These are phyloP conservation scores for Danio aesculapii DNA, from an alignment of 2,797 vertebrate species.

Conservation along the genomic window DNA sequence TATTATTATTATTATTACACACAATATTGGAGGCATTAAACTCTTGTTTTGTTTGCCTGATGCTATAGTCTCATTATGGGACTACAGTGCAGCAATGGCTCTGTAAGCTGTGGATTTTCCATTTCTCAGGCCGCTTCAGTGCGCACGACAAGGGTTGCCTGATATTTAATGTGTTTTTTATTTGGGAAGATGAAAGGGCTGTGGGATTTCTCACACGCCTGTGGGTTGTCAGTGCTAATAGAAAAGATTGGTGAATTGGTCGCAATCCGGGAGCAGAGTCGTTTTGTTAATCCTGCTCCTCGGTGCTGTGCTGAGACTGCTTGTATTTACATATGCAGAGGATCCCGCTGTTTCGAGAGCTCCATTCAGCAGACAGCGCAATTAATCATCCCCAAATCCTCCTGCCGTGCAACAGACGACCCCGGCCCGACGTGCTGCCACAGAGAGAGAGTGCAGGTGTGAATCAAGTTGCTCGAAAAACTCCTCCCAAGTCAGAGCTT, in stretches of 20 bases:
- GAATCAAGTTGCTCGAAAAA: slow-evolving; percentile 80
- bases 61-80: slow-evolving; percentile 24
- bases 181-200: slow-evolving; percentile 65
- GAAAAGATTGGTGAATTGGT: slow-evolving; percentile 81
- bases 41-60: not conserved
- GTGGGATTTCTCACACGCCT: slow-evolving; percentile 67
- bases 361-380: slow-evolving; percentile 90
- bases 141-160: slow-evolving; percentile 64
- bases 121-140: slow-evolving; percentile 42
- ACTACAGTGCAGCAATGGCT: slow-evolving; percentile 8
- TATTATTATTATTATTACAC: too few relatives aligned
- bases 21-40: too few relatives aligned
- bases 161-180: slow-evolving; percentile 67
- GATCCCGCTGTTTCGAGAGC: slow-evolving; percentile 90
- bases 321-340: slow-evolving; percentile 91
- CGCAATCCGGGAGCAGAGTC: slow-evolving; percentile 77
- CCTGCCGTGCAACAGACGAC: slow-evolving; percentile 85
- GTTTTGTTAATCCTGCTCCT: slow-evolving; percentile 84
- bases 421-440: slow-evolving; percentile 84
- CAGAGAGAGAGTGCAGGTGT: slow-evolving; percentile 88
- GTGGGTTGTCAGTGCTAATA: slow-evolving; percentile 78
- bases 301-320: slow-evolving; percentile 82
- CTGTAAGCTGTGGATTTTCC: slow-evolving; percentile 16
- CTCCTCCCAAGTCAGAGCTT: slow-evolving; percentile 68
- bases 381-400: slow-evolving; percentile 96